A percentile compares a stretch with the other conserved stretches of the same genome.
phyloP scores from a whole-genome alignment of 2,113 vertebrate species.

The Syrrhaptes paradoxus region DNA sequence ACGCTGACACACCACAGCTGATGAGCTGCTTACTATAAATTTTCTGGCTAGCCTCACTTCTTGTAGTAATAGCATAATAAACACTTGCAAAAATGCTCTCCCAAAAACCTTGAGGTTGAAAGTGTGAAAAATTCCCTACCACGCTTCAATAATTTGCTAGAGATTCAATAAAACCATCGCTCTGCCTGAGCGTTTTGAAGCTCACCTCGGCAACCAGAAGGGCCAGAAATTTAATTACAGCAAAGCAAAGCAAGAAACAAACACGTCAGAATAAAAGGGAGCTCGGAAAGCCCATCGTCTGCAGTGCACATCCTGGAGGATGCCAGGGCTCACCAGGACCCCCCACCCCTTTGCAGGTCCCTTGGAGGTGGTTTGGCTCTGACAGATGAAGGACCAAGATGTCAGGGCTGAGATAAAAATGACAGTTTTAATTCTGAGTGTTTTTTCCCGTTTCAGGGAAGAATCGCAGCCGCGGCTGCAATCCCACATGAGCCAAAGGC shows the following conservation, averaged over 20 bases:
- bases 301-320: background rate
- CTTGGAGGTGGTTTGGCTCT: fast-evolving
- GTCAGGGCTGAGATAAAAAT: fast-evolving
- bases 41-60: background rate
- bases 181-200: background rate
- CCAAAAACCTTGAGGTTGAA: constrained; percentile 32
- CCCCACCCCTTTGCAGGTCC: fast-evolving
- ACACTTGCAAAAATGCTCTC: constrained; percentile 8
- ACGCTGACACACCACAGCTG: background rate
- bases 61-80: constrained; percentile 9
- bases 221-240: constrained; percentile 30
- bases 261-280: background rate
- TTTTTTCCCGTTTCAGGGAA: background rate
- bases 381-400: fast-evolving
- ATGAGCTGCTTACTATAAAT: constrained; percentile 1
- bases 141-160: background rate
- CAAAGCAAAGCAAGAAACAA: background rate
- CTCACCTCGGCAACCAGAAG: constrained; percentile 1
- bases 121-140: constrained; percentile 35
- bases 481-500: background rate
- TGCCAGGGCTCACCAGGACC: background rate
- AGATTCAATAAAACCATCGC: background rate
- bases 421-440: background rate
- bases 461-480: background rate
- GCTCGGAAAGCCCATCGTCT: background rate